Evolutionary conservation across 2,888 invertebrate species (phyloP), one percentile per base, ranked within the genome.

Genomic region (Xestia sexstrigata): DNA sequence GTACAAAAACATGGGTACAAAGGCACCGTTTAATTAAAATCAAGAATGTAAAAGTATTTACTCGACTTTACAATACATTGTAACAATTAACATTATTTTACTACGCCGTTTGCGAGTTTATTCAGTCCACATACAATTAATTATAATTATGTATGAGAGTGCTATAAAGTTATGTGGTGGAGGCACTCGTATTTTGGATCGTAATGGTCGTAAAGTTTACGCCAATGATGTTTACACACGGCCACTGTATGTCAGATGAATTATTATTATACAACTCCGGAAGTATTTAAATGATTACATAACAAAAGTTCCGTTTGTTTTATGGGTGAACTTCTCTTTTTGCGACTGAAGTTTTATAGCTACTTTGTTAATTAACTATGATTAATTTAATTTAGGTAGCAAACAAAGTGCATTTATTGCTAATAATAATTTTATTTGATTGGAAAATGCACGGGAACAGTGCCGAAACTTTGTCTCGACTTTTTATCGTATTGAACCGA

Each of bases 191-290:
- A 35, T 74, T 74, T 67, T 15, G 35, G 1, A 2, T 30, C 35
- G 3, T 47, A 30, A 79, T 60, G 67, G 66, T n/a, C 67, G 60
- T 81, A 74, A 79, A 81, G 81, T 67, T 74, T 52, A 39, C 15
- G 66, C 13, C 65, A 66, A 52, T 74, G 26, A 74, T 81, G 65
- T 78, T 74, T 74, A 35, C 26, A 65, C 52, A 35, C 1, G 20
- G 23, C 35, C 63, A 23, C 26, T 26, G 17, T 17, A 6, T 66
- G 65, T 35, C 42, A 78, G 17, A 74, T 65, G 65, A 70, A 45
- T 70, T 62, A 62, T 58, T 58, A 17, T 62, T 62, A 20, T 60
- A 6, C 6, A 2, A 15, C 0, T 6, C n/a, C 3, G 30, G 47
- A 58, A 55, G 3, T 47, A 47, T 3, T 35, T 52, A 52, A 65